phyloP scores from a whole-genome alignment of 2,888 invertebrate species.

The Dorcus hopei region DNA sequence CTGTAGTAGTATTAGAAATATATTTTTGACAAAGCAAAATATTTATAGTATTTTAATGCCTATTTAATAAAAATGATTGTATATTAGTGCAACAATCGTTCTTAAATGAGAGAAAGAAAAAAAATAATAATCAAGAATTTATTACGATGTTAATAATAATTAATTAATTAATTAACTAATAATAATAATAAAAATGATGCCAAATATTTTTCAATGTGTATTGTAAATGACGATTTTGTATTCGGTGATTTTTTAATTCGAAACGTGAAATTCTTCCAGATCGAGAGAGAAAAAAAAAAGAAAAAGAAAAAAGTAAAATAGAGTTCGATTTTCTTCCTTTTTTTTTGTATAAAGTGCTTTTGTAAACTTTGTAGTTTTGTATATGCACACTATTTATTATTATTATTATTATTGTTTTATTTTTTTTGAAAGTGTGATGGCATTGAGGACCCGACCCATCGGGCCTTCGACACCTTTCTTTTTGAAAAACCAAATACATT shows the following conservation, averaged over 20 bases:
- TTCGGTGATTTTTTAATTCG: constrained; percentile 8
- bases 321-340: neutral
- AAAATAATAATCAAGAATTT: constrained; percentile 31
- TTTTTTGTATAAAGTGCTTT: constrained; percentile 15
- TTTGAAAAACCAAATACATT: constrained; percentile 22
- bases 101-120: constrained; percentile 19
- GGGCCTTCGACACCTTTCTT: too few relatives aligned
- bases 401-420: constrained; percentile 13
- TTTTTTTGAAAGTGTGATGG: constrained; percentile 1
- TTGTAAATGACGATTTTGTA: constrained; percentile 17
- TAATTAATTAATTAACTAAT: too few relatives aligned
- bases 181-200: constrained; percentile 38
- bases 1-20: constrained; percentile 41
- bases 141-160: constrained; percentile 42
- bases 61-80: constrained; percentile 43
- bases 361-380: constrained; percentile 18
- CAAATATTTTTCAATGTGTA: constrained; percentile 41
- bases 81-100: constrained; percentile 32
- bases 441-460: neutral
- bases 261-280: constrained; percentile 12
- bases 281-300: too few relatives aligned
- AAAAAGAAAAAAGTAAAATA: neutral
- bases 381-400: constrained; percentile 16
- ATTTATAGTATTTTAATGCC: constrained; percentile 45
- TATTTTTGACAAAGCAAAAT: constrained; percentile 47